phyloP scores from a whole-genome alignment of 2,888 invertebrate species.

The Clunio marinus region DNA sequence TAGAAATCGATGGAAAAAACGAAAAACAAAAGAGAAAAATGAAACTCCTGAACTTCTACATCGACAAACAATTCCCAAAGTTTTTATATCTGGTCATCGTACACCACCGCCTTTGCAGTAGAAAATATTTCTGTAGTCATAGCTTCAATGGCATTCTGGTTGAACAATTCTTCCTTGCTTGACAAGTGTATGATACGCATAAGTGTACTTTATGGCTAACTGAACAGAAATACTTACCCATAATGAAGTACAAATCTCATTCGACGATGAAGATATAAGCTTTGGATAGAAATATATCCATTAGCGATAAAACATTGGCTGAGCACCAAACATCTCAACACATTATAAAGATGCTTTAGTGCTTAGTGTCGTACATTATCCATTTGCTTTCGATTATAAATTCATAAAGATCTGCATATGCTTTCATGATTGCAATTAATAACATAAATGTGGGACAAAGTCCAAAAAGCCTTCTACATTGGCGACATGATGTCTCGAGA shows the following conservation, averaged over 20 bases:
- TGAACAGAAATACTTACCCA: too few relatives aligned
- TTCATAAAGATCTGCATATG: not conserved
- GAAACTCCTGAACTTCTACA: constrained; percentile 41
- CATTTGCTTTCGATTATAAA: constrained; percentile 15
- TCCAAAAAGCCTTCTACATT: not conserved
- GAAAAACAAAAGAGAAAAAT: too few relatives aligned
- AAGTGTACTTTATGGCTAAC: too few relatives aligned
- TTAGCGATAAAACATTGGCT: too few relatives aligned
- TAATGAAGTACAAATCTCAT: too few relatives aligned
- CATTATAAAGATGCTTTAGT: too few relatives aligned
- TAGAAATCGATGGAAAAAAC: constrained; percentile 1
- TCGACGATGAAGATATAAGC: too few relatives aligned
- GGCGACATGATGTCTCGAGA: constrained; percentile 16
- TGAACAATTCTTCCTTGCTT: not conserved
- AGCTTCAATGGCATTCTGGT: not conserved
- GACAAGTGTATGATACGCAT: too few relatives aligned
- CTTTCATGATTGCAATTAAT: constrained; percentile 24
- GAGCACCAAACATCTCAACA: too few relatives aligned
- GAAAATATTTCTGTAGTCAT: constrained; percentile 21
- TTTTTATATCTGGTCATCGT: constrained; percentile 49
- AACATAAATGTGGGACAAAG: constrained; percentile 11
- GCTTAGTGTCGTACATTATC: too few relatives aligned
- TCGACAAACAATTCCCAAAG: constrained; percentile 48
- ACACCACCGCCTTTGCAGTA: constrained; percentile 50
- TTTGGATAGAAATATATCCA: too few relatives aligned